Evolutionary conservation across 2,797 vertebrate genomes (phyloP).

Genomic region (Clangula hyemalis): DNA sequence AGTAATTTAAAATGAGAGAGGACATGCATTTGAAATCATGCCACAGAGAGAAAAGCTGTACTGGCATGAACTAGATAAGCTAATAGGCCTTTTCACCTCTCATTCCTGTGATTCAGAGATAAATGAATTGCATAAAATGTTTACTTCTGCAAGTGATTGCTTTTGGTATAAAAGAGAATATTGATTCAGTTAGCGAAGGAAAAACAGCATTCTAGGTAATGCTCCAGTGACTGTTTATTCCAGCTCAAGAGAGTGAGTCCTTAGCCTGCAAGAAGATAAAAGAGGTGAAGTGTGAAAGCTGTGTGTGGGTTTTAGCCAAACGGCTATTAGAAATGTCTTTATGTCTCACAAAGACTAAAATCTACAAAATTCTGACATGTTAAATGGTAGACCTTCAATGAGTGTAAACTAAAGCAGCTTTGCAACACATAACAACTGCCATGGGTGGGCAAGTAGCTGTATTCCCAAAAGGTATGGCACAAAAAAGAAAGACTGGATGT

Average conservation of each 20-base stretch:
- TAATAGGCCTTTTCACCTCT: not conserved
- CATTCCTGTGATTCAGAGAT: not conserved
- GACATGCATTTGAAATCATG: not conserved
- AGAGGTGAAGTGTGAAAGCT: not conserved
- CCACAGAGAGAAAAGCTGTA: not conserved
- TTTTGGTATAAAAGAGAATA: not conserved
- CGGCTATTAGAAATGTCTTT: not conserved
- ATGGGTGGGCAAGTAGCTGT: fast-evolving
- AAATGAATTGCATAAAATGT: not conserved
- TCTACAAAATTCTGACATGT: not conserved
- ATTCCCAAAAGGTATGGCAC: not conserved
- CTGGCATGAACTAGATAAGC: not conserved
- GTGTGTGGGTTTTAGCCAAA: not conserved
- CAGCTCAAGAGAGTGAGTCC: fast-evolving
- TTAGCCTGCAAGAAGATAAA: not conserved
- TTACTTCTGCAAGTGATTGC: not conserved
- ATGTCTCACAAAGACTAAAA: not conserved
- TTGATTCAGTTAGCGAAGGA: not conserved
- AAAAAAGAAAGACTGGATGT: not conserved
- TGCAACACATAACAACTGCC: not conserved
- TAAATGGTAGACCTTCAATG: not conserved
- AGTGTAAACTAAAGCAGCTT: not conserved
- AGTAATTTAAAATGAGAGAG: not conserved
- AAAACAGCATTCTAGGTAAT: not conserved
- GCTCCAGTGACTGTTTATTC: not conserved